Base-by-base conservation (phyloP, 2,888 invertebrate genomes). In the Caenorhabditis afra region DNA sequence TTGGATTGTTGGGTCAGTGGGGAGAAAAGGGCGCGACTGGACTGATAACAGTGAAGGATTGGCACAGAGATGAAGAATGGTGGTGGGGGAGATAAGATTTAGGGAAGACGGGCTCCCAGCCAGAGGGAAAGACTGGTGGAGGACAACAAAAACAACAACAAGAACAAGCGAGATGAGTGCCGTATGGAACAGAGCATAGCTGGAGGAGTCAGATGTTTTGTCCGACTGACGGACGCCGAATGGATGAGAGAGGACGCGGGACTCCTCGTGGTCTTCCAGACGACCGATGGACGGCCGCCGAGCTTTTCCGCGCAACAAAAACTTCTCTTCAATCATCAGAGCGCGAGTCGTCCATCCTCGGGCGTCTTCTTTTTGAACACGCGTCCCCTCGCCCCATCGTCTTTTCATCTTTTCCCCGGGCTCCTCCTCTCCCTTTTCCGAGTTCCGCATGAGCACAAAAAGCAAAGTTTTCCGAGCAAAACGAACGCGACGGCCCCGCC, bases 91-190 rank as follows among this genome's bases (percentile, higher is more conserved):
- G 47, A 59, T 52, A 59, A 52, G 64, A 73, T 50, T 29, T 23
- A 39, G 45, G 52, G 52, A 39, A 39, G 55, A 52, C n/a, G n/a
- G 29, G 41, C 50, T 50, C 50, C 35, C 64, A 57, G 47, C 47
- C 57, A 59, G 53, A 45, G 57, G 41, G 53, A 29, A 35, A 49
- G 22, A 39, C n/a, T 29, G 37, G 55, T 23, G 14, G 58, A 65
- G 39, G 58, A 65, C 64, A 65, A 74, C 66, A 74, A 66, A 74
- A 66, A 74, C 61, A 74, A 66, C 65, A 74, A 74, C 66, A 74
- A 66, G 61, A 61, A 66, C 66, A 65, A 66, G 74, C n/a, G n/a
- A 61, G 37, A 20, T 59, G 59, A 52, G 57, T 41, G 59, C 29
- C 18, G 52, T 16, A 10, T 44, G 49, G 57, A 45, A 50, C 12